Evolutionary conservation across 2,797 vertebrate species (phyloP).

Genomic region (Sebastes iracundus): DNA sequence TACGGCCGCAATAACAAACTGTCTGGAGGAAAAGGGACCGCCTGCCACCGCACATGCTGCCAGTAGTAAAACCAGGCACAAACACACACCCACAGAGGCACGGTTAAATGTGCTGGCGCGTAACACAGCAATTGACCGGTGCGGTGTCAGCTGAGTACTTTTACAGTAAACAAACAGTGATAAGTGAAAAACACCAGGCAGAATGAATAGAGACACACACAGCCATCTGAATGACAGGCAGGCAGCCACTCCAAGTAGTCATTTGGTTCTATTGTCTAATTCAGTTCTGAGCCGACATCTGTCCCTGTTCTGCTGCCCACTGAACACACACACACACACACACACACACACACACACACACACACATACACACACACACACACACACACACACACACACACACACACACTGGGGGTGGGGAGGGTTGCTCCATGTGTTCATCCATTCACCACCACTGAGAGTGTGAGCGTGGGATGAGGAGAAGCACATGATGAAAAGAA

Average conservation of each 20-base stretch:
- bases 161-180: constrained; percentile 55
- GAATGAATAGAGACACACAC: constrained; percentile 23
- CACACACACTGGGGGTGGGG: not conserved
- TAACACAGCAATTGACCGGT: constrained; percentile 3
- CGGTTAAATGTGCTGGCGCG: constrained; percentile 19
- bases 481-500: not conserved
- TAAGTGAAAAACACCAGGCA: constrained; percentile 16
- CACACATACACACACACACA: constrained; percentile 28
- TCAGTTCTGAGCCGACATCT: constrained; percentile 72
- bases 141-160: constrained; percentile 32
- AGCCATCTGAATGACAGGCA: constrained; percentile 42
- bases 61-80: constrained; percentile 63
- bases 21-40: constrained; percentile 68
- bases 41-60: constrained; percentile 72
- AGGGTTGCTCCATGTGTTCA: constrained; percentile 27
- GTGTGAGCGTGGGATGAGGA: not conserved
- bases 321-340: constrained; percentile 37
- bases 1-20: constrained; percentile 78
- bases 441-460: not conserved
- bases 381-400: not conserved
- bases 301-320: constrained; percentile 64
- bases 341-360: constrained; percentile 10
- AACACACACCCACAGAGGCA: constrained; percentile 14
- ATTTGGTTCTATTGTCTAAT: constrained; percentile 70
- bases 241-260: constrained; percentile 54